Percentiles rank a stretch among this genome's conserved stretches.
These are phyloP conservation scores for Sardina pilchardus DNA, from an alignment of 2,113 vertebrate species.

Conservation along the genomic window DNA sequence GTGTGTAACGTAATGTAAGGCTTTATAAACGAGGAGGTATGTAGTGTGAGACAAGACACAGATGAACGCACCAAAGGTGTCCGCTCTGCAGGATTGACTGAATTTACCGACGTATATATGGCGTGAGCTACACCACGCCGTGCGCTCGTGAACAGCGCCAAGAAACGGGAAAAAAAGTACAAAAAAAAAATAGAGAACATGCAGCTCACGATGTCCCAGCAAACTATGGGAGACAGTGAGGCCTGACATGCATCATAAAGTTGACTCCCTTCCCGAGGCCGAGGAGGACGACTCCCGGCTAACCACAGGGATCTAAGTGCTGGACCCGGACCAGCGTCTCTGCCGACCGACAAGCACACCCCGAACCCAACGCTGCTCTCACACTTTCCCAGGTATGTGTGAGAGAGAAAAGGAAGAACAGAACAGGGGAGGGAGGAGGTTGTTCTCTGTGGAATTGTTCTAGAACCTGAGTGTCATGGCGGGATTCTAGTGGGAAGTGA, in stretches of 20 bases:
- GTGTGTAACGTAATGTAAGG: background rate
- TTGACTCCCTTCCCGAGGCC: background rate
- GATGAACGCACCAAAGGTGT: background rate
- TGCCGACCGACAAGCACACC: background rate
- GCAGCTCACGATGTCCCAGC: background rate
- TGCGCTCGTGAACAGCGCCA: background rate
- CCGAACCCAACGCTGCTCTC: no score
- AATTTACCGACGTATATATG: background rate
- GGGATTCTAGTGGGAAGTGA: background rate
- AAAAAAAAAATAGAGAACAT: background rate
- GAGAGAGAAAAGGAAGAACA: background rate
- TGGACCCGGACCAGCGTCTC: background rate
- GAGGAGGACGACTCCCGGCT: background rate
- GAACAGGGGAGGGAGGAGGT: background rate
- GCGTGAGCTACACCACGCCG: background rate
- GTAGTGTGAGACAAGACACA: background rate
- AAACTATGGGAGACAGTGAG: background rate
- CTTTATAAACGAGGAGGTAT: background rate
- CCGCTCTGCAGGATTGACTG: background rate
- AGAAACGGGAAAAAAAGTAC: background rate
- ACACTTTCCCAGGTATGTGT: background rate
- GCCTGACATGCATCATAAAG: background rate
- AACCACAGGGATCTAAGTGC: background rate
- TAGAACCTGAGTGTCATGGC: background rate
- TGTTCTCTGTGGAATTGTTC: no score